phyloP scores from a whole-genome alignment of 2,113 vertebrate genomes.

The Barbus barbus region DNA sequence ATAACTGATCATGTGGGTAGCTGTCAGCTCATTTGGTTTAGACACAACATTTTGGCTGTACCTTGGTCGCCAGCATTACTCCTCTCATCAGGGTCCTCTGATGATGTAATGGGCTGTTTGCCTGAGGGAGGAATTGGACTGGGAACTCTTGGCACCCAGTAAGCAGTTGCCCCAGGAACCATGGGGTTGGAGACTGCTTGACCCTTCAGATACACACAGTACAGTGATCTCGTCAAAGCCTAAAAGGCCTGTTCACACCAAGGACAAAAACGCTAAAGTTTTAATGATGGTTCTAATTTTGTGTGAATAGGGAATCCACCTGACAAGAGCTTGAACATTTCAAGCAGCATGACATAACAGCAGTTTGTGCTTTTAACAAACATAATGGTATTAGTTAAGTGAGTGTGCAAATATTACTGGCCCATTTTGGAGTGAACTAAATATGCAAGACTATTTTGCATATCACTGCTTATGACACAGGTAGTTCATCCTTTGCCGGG shows the following conservation, averaged over 20 bases:
- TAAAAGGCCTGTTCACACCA: not conserved
- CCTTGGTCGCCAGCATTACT: constrained; percentile 74
- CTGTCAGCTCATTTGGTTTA: not conserved
- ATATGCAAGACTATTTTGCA: no score
- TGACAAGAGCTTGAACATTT: not conserved
- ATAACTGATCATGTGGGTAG: not conserved
- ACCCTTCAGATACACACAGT: constrained; percentile 62
- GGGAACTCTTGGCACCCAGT: constrained; percentile 73
- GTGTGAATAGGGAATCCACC: not conserved
- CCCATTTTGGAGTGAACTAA: no score
- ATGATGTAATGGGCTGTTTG: constrained; percentile 73
- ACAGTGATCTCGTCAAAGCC: not conserved
- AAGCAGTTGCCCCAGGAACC: constrained; percentile 70
- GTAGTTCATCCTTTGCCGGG: no score
- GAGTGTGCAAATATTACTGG: no score
- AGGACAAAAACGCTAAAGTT: not conserved
- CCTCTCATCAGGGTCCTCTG: constrained; percentile 74
- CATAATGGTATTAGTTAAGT: no score
- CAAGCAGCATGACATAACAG: not conserved
- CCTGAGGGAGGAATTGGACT: constrained; percentile 62
- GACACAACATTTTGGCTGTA: constrained; percentile 7
- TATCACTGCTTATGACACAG: no score
- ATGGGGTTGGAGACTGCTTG: constrained; percentile 65
- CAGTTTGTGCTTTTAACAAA: not conserved
- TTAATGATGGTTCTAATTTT: not conserved